Base-by-base conservation (phyloP, 2,113 vertebrate species). In the Otis tarda region DNA sequence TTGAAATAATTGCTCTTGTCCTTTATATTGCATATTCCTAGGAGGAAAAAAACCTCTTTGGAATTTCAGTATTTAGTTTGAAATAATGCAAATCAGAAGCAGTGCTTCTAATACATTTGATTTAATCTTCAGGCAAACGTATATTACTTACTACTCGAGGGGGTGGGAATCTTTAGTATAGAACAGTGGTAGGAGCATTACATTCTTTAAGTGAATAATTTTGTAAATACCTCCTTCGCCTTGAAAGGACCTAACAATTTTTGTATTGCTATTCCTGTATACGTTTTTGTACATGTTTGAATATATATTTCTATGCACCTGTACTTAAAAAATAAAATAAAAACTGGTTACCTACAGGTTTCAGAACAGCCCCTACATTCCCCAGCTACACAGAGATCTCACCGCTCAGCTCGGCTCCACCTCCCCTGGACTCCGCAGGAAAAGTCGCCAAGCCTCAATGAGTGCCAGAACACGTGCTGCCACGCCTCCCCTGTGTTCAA, bases 31-130 rank as follows among this genome's bases (percentile, higher is more conserved):
- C 9, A 63, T 43, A 8, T 61, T 86, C 73, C 22, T 28, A 52
- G n/a, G 20, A 90, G 63, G n/a, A 37, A 75, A 59, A 92, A 59
- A 47, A 68, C 63, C 30, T 57, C 65, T 53, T 68, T 75, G 52
- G 57, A 82, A 89, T 91, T 94, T 78, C 65, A 91, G 35, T 69
- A 45, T 59, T 60, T 64, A 82, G 57, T 87, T 45, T 87, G 13
- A 79, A 95, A 68, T 45, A 68, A 82, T 37, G 52, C 3, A 28
- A 82, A 74, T 87, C 27, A 82, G 69, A 64, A 94, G 20, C 28
- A 70, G 7, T 0, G 0, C 13, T 78, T 91, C 35, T 78, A 82
- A 78, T 28, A 52, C 17, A 49, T 74, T 39, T 78, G 43, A 63
- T 81, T 82, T 83, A 55, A 68, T 91, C 52, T 82, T 56, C 33